Base-by-base conservation (phyloP, 2,888 invertebrate genomes). In the Operophtera brumata region DNA sequence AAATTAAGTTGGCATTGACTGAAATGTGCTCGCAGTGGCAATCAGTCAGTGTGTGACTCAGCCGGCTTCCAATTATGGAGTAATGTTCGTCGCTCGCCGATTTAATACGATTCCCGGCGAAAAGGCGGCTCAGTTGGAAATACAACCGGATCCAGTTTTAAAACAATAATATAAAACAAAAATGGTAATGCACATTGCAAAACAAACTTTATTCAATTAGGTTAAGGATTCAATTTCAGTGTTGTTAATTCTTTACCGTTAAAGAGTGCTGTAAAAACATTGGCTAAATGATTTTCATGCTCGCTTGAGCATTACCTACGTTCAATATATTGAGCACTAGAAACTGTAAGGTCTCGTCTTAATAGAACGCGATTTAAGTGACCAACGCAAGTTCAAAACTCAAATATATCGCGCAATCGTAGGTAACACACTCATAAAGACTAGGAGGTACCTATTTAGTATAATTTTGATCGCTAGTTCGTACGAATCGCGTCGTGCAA, bases 1-100 rank as follows among this genome's bases (percentile, higher is more conserved):
- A 58, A 59, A 60, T 59, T 58, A 53, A 54, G 62, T 36, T 56
- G 64, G 47, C 64, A 62, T 62, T 64, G 58, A 57, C 56, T 53
- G 49, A 47, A 56, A 46, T 59, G 57, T 37, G n/a, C n/a, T 44
- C 51, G n/a, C 55, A 42, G 54, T 53, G 35, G 52, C 54, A 52
- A 54, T 54, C n/a, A n/a, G 46, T 42, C 53, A 6, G 35, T 8
- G 54, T 20, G 49, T 64, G 64, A 64, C 32, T 62, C 64, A 64
- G 54, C n/a, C 44, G 36, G 37, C 44, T 43, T 7, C 50, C 60
- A 55, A 60, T n/a, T n/a, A 54, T 62, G 57, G 36, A 32, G 56
- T 32, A 50, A 49, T 32, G 45, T 30, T n/a, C n/a, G n/a, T 26
- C 40, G 12, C n/a, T 30, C 26, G 48, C 40, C 49, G 40, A 37